Evolutionary conservation across 2,888 invertebrate species (phyloP), one percentile per base, ranked within the genome.

Genomic region (Calephelis perditalis): DNA sequence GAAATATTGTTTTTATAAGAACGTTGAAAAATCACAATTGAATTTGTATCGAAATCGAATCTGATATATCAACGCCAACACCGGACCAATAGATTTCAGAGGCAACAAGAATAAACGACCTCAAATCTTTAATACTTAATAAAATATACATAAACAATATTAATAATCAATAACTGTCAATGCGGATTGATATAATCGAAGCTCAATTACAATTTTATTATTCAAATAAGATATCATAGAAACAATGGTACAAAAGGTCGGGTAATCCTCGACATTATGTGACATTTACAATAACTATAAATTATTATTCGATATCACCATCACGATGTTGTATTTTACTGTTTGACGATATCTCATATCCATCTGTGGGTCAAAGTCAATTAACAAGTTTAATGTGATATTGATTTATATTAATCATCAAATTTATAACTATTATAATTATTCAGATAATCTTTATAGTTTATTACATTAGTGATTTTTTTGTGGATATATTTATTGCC

Each of bases 221-320:
- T 56, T 55, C 45, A 60, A 46, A 43, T 60, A 60, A 15, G 46
- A 46, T 46, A 60, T 54, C 49, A 47, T 37, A 56, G 43, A 62
- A 55, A 62, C 62, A 62, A 60, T 58, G 59, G 49, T 62, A 46
- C 56, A 47, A 67, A 65, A 67, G 68, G 68, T 63, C 68, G 64
- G 61, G 57, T 58, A 61, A 65, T 62, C 65, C 69, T 66, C 65
- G 69, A 64, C 70, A 69, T 70, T 70, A 63, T 58, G 62, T 65
- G 68, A 65, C 68, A 69, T 69, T 68, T 65, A 62, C 49, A 49
- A 26, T 15, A 15, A 49, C 49, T 26, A 49, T 52, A 52, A 52
- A 52, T 52, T 52, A 35, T 52, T 52, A 52, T 12, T 49, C 4
- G 49, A 49, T 49, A 49, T 52, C 26, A 35, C 26, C 26, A 52